Percentiles rank a stretch among this genome's conserved stretches.
Evolutionary conservation across 92 coral and sea anemone species (phyloP).

Genomic region (Porites cylindrica): DNA sequence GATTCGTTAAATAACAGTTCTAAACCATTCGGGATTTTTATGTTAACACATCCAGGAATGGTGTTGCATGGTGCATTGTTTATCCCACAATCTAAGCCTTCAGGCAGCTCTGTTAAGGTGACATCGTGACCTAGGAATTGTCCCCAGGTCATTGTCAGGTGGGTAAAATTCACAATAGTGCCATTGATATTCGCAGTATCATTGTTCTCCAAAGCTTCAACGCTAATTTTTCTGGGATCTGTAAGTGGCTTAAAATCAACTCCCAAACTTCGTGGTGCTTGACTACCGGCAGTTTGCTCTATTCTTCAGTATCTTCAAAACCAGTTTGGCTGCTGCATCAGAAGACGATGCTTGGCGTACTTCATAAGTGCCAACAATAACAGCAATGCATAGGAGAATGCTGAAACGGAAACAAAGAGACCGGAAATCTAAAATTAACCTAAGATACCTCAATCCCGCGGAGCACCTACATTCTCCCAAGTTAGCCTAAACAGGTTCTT

Average conservation of each 20-base stretch:
- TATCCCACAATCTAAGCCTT: not conserved
- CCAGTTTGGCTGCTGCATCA: not conserved
- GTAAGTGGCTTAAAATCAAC: not conserved
- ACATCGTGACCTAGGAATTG: slow-evolving; percentile 40
- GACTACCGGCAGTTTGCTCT: not conserved
- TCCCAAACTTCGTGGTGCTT: not conserved
- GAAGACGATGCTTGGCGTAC: not conserved
- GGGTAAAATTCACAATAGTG: not conserved
- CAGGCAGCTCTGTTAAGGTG: not conserved
- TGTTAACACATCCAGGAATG: not conserved
- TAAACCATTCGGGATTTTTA: not conserved
- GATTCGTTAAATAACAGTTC: not conserved
- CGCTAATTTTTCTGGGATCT: not conserved
- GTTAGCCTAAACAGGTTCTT: not conserved
- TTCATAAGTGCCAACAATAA: not conserved
- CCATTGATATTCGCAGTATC: not conserved
- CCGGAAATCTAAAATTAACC: not conserved
- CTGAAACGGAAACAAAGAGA: not conserved
- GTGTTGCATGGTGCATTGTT: not conserved
- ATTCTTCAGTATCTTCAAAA: not conserved
- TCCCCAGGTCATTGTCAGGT: slow-evolving; percentile 39
- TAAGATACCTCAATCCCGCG: not conserved
- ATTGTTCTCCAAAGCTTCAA: not conserved
- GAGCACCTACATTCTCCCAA: not conserved
- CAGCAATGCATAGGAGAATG: not conserved